These are phyloP conservation scores for Heliangelus exortis DNA, from an alignment of 2,797 vertebrate species.

Conservation along the genomic window DNA sequence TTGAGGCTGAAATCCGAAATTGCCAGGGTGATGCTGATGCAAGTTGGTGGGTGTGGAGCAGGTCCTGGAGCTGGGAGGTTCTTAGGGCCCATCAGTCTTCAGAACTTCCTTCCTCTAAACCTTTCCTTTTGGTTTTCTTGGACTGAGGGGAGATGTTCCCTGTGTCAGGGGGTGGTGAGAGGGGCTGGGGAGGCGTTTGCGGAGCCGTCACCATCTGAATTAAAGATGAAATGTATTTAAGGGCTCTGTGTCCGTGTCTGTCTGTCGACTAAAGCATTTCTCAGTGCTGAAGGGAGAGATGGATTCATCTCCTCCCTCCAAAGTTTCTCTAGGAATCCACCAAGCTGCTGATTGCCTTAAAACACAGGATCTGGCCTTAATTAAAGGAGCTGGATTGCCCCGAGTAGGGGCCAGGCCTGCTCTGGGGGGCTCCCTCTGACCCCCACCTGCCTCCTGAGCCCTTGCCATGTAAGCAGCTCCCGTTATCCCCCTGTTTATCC, in stretches of 20 bases:
- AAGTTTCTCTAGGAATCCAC: background rate
- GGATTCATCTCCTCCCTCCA: background rate
- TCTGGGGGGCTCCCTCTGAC: background rate
- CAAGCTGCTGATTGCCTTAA: background rate
- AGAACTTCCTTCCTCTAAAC: constrained; percentile 40
- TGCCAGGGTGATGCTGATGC: background rate
- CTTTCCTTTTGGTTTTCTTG: constrained; percentile 53
- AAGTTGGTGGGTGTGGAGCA: background rate
- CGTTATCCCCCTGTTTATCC: background rate
- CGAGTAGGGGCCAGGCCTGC: background rate
- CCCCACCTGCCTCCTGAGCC: accelerated
- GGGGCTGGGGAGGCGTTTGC: constrained; percentile 65
- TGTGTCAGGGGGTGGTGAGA: constrained; percentile 48
- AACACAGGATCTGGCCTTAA: background rate
- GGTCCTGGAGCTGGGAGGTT: background rate
- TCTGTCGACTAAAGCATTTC: background rate
- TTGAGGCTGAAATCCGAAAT: constrained; percentile 16
- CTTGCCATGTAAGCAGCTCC: background rate
- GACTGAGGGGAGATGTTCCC: constrained; percentile 53
- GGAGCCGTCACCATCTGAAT: constrained; percentile 74
- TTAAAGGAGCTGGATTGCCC: background rate
- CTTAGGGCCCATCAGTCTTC: background rate
- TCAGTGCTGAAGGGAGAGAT: accelerated
- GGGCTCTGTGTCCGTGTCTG: constrained; percentile 40
- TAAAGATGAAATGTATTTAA: constrained; percentile 77